Conservation (phyloP, 2,888 invertebrate species). For the Ennomos erosarius region DNA sequence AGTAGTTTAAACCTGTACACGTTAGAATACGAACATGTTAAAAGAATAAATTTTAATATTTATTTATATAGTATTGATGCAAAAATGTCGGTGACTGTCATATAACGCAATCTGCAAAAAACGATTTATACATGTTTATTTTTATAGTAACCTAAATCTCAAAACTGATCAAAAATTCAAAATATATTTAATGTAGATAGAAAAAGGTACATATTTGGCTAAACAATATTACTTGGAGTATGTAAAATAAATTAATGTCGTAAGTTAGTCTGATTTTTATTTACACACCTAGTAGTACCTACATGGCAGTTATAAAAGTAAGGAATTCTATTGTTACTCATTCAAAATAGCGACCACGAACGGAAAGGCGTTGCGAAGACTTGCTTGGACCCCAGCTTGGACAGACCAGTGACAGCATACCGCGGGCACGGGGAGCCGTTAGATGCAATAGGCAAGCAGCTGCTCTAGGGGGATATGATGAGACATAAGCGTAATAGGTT, state of each 20-base stretch:
- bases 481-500: too few species aligned
- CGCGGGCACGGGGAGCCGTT: too few species aligned
- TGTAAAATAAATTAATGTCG: constrained; percentile 25
- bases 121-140: neutral
- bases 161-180: constrained; percentile 10
- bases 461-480: too few species aligned
- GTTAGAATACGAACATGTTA: constrained; percentile 2
- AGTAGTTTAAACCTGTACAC: neutral
- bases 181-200: constrained; percentile 9
- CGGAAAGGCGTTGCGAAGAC: too few species aligned
- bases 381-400: too few species aligned
- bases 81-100: neutral
- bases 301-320: too few species aligned
- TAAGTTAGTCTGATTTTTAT: neutral
- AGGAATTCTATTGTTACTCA: too few species aligned
- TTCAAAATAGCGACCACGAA: too few species aligned
- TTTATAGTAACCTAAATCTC: constrained; percentile 1
- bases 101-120: constrained; percentile 6
- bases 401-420: too few species aligned
- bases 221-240: constrained; percentile 18
- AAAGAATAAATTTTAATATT: constrained; percentile 1
- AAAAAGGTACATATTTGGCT: constrained; percentile 15
- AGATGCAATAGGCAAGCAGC: too few species aligned
- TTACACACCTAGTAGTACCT: too few species aligned
- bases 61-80: neutral